Evolutionary conservation across 2,797 vertebrate species (phyloP).

Genomic region (Platalea minor): DNA sequence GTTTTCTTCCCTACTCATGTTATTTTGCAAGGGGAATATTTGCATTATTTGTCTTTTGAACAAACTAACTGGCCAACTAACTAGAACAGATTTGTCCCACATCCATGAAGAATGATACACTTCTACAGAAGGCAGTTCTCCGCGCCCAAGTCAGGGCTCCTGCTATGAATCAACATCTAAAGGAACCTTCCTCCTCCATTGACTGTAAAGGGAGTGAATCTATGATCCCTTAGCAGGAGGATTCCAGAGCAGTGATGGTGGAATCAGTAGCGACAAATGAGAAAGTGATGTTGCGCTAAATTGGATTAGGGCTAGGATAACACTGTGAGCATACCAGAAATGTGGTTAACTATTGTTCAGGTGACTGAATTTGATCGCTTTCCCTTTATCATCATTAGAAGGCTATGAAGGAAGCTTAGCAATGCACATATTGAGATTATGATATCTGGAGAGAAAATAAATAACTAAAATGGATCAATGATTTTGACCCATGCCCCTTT

Average conservation of each 20-base stretch:
- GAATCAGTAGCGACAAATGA: background rate
- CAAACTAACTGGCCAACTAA: background rate
- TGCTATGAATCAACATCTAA: background rate
- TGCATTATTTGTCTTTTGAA: background rate
- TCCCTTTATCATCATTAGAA: background rate
- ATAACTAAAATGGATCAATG: background rate
- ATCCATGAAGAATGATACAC: accelerated
- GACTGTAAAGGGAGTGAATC: background rate
- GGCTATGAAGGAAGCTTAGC: background rate
- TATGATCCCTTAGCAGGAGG: background rate
- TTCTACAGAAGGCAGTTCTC: background rate
- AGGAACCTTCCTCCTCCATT: background rate
- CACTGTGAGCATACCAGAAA: background rate
- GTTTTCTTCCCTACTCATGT: background rate
- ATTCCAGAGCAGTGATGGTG: background rate
- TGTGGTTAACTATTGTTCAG: background rate
- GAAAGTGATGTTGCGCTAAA: background rate
- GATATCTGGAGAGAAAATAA: background rate
- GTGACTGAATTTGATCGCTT: background rate
- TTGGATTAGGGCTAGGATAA: background rate
- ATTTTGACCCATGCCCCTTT: background rate
- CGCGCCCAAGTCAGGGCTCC: background rate
- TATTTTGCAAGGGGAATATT: background rate
- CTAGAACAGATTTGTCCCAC: background rate
- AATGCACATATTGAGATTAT: background rate